Evolutionary conservation across 2,888 invertebrate species (phyloP), one percentile per base, ranked within the genome.

Genomic region (Girardia tigrina): DNA sequence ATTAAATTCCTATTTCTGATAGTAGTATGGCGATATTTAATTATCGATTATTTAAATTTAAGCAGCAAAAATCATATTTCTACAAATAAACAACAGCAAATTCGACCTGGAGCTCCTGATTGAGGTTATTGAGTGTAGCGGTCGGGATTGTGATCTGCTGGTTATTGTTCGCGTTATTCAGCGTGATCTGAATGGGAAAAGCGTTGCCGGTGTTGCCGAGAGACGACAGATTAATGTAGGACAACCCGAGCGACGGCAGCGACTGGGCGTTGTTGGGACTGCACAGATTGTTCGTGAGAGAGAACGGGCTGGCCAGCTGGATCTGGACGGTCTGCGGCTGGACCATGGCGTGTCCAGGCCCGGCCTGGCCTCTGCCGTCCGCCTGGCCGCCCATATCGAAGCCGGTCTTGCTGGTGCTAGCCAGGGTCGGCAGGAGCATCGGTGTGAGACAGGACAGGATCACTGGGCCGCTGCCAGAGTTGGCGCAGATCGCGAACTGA

Each of bases 211-310:
- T n/a, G n/a, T 56, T 56, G 2, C 56, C 56, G 23, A 56, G 56
- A 20, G 56, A 56, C 2, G 56, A 56, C 4, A 56, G 56, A 56
- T 56, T 56, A 56, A 56, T 56, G 23, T 56, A 56, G 4, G 56
- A 56, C n/a, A 56, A 56, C 23, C 56, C 56, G 4, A 56, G 56
- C 4, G 56, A 56, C n/a, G 56, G 56, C 20, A 56, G 56, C n/a
- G 56, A 56, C n/a, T 56, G 56, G 8, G 56, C 56, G 23, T 56
- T 56, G n/a, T 56, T 56, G 4, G 56, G 56, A 56, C 56, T 56
- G 56, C 56, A 56, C 6, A 56, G 56, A 56, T 56, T 56, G n/a
- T 56, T 56, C 23, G 56, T 56, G 20, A 56, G n/a, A 56, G 20
- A 20, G 23, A 56, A 56, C 23, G 56, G 56, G n/a, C 56, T 56